Evolutionary conservation across 2,113 vertebrate genomes (phyloP).

Genomic region (human): DNA sequence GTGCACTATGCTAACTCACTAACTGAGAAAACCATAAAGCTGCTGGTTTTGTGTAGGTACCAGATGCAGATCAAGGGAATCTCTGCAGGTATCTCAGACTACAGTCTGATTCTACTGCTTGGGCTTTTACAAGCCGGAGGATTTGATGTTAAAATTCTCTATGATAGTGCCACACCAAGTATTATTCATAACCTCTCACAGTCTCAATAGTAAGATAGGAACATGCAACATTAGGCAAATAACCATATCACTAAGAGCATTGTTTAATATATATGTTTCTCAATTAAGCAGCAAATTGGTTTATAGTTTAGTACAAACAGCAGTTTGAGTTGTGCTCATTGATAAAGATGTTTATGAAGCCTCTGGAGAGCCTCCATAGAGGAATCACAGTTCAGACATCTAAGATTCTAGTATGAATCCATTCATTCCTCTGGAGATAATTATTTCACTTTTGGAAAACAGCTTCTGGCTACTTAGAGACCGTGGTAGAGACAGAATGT

Average conservation of each 20-base stretch:
- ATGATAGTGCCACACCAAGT: background rate
- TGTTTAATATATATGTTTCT: background rate
- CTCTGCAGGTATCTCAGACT: background rate
- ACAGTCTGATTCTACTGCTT: background rate
- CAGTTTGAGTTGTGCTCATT: background rate
- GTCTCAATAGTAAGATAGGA: background rate
- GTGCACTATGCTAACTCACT: background rate
- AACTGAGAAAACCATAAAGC: too few species aligned
- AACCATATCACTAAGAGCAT: background rate
- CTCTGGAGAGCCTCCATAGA: background rate
- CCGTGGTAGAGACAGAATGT: background rate
- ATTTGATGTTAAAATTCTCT: background rate
- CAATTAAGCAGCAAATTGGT: background rate
- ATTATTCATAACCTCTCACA: background rate
- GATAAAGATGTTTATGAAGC: background rate
- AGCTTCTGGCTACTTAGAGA: background rate
- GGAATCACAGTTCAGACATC: background rate
- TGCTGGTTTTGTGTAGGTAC: background rate
- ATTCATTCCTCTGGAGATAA: background rate
- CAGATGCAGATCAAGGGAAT: background rate
- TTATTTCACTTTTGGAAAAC: background rate
- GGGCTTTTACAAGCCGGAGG: background rate
- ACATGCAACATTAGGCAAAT: background rate
- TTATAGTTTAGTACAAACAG: background rate
- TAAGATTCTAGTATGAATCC: background rate